Base-by-base conservation (phyloP, 2,888 invertebrate species). In the Tolmerus cingulatus region DNA sequence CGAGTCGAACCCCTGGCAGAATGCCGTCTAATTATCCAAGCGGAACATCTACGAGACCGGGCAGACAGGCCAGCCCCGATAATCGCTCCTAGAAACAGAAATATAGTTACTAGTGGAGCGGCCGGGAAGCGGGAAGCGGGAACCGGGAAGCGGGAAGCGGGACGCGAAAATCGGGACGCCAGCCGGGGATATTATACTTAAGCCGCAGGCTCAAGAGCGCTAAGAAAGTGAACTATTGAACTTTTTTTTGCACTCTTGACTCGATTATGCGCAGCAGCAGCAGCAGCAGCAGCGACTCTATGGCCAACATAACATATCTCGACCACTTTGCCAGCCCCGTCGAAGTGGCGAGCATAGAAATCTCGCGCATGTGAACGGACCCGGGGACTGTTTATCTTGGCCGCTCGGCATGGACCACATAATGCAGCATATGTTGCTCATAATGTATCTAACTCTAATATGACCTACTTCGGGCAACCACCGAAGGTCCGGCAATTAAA, bases 21-120 rank as follows among this genome's bases (percentile, higher is more conserved):
- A 86, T 78, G 78, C 86, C 86, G 86, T 86, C 86, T 86, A 86
- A 86, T 86, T 86, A 86, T 78, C 86, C 86, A 86, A 86, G 77
- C 86, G 86, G 86, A 86, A 86, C 86, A 86, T 86, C 86, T 86
- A 74, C 43, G 85, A 74, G 74, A 85, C 19, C 40, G 66, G 27
- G 57, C 57, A 82, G 57, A 82, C 82, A 30, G 57, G 34, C 51
- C 51, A 23, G 78, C 43, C 23, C 78, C 81, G 82, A 82, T 82
- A 55, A 82, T 57, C 57, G 27, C 82, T 40, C 34, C 27, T 34
- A 76, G 37, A 46, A 46, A 46, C n/a, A 27, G n/a, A 30, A 30
- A 30, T 30, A 30, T 30, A 30, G 16, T 34, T 51, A n/a, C 34
- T n/a, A 27, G 14, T n/a, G n/a, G 76, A 27, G 40, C 76, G 76